Evolutionary conservation across 2,888 invertebrate genomes (phyloP), one percentile per base, ranked within the genome.

Genomic region (Galerucella calmariensis): DNA sequence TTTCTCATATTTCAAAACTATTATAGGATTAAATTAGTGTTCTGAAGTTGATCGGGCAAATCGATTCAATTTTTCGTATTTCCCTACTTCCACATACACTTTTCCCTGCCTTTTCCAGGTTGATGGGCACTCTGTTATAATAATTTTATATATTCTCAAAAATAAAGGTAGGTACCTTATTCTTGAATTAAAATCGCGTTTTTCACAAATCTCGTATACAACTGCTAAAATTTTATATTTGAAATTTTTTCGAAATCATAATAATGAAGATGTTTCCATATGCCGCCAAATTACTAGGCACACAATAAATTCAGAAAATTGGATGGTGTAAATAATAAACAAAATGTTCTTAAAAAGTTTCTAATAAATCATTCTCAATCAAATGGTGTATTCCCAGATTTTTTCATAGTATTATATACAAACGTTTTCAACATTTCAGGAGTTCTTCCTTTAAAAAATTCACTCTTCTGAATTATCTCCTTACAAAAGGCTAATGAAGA

Each of bases 341-440:
- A 51, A 51, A 51, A 51, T 51, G n/a, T n/a, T 51, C 51, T 51
- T 51, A 51, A n/a, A 51, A 51, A 51, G 51, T 51, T 51, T 51
- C 14, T 14, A 51, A 51, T 51, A 51, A 51, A 51, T 51, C 6
- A 14, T 51, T 51, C 6, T 51, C n/a, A 51, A 51, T 14, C 51
- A 51, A 51, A 51, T 51, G 0, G 51, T 2, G n/a, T 51, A 51
- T 51, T 51, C n/a, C 51, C 51, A 51, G 16, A 20, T 65, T 20
- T 65, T 8, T 65, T 65, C 0, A 48, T 46, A 48, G 20, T 41
- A 10, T 44, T 65, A 48, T 65, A 16, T 20, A 65, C 12, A 24
- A 65, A 65, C 48, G 16, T 20, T 14, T 14, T 46, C 44, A 65
- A 65, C 48, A 65, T 65, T 65, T 65, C 65, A 48, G 48, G 48